Base-by-base conservation (phyloP, 2,113 vertebrate species). In the Daubentonia madagascariensis region DNA sequence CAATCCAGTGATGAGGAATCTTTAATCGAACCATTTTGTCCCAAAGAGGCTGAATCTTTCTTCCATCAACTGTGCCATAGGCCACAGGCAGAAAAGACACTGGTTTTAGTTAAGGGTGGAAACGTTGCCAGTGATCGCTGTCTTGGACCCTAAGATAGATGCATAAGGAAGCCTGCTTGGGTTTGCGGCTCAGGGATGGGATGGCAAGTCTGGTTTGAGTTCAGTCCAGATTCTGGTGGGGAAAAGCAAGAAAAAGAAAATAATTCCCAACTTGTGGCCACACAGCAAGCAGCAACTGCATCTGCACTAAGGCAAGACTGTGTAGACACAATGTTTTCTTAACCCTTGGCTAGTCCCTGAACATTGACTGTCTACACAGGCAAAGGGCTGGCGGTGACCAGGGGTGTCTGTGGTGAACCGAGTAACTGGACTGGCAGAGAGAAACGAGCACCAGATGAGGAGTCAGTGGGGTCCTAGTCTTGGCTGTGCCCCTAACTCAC, bases 201-300 rank as follows among this genome's bases (percentile, higher is more conserved):
- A 91, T 20, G 87, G 73, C 50, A 35, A 37, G 45, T 32, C 96
- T 85, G 87, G 86, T 78, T 92, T 90, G 97, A 87, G 50, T 48
- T 75, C 70, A 1, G 43, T 84, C 96, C 93, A 92, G 87, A 84
- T 54, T 54, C 85, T 54, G 61, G 80, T 6, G 57, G 93, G 37
- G 37, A 59, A 83, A 70, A 89, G 85, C 7, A 37, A 59, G 86
- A 78, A 32, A 25, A 81, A 90, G 54, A 52, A 94, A n/a, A 35
- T 18, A 48, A 28, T 18, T 91, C 63, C 81, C 37, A 6, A 8
- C 89, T 67, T 32, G 59, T 1, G 37, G 81, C 78, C 97, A 96
- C 94, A 59, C 61, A 59, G 89, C 3, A 12, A n/a, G 61, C 90
- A 89, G n/a, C 25, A 37, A 22, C 76, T 40, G 6, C 0, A 14